These are phyloP conservation scores for Tyrophagus putrescentiae DNA, from an alignment of 1,140 invertebrate species.

Conservation along the genomic window DNA sequence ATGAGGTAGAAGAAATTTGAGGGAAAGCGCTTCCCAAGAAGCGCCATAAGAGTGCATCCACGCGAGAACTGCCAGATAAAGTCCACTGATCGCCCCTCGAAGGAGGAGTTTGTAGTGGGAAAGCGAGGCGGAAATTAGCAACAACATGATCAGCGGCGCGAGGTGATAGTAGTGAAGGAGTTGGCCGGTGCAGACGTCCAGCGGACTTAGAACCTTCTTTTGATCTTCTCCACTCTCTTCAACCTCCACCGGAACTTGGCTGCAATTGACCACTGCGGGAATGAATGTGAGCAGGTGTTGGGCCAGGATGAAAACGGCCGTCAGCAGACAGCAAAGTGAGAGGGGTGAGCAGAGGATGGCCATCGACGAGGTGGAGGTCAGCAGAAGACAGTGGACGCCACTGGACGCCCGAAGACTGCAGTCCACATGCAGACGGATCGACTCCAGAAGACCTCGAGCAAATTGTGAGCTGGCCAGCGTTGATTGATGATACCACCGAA, in stretches of 20 bases:
- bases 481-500: not conserved
- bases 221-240: not conserved
- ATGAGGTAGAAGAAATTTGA: not conserved
- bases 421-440: not conserved
- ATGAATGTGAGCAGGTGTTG: not conserved
- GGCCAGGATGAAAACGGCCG: not conserved
- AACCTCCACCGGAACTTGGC: not conserved
- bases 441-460: conserved; percentile 6
- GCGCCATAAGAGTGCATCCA: too few relatives aligned
- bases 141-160: not conserved
- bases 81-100: not conserved
- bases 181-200: too few relatives aligned
- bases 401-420: not conserved
- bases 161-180: conserved; percentile 5
- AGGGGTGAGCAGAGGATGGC: not conserved
- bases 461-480: not conserved
- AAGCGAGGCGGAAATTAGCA: not conserved
- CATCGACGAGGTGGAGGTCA: not conserved
- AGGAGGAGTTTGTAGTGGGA: not conserved
- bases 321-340: not conserved
- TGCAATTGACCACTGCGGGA: conserved; percentile 3
- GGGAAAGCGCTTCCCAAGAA: too few relatives aligned
- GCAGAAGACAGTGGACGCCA: too few relatives aligned
- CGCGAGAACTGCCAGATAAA: not conserved
- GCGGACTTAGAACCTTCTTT: too few relatives aligned